phyloP scores from a whole-genome alignment of 2,888 invertebrate genomes.

The Trichopoda pennipes region DNA sequence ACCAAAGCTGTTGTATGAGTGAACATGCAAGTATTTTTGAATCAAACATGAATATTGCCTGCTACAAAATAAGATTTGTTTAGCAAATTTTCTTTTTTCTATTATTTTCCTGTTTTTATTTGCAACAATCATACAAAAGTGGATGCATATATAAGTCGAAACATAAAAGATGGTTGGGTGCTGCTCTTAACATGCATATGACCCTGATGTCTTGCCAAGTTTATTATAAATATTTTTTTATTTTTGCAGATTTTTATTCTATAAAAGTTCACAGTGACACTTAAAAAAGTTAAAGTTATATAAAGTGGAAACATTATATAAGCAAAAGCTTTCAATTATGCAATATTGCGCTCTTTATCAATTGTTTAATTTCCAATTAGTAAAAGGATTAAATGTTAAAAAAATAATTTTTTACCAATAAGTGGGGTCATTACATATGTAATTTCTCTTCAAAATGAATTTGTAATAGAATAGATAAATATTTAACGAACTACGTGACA shows the following conservation, averaged over 20 bases:
- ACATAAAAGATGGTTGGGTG: slow-evolving; percentile 36
- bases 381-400: too few relatives aligned
- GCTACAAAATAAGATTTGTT: slow-evolving; percentile 53
- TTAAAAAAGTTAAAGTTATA: too few relatives aligned
- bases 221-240: slow-evolving; percentile 21
- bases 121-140: slow-evolving; percentile 41
- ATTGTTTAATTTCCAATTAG: neutral
- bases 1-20: slow-evolving; percentile 48
- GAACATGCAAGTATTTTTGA: slow-evolving; percentile 43
- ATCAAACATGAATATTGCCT: slow-evolving; percentile 58
- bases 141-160: slow-evolving; percentile 48
- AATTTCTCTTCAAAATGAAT: too few relatives aligned
- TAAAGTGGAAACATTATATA: too few relatives aligned
- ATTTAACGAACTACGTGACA: too few relatives aligned
- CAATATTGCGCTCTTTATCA: neutral
- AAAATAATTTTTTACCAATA: too few relatives aligned
- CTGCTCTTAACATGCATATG: slow-evolving; percentile 50
- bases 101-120: neutral
- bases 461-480: too few relatives aligned
- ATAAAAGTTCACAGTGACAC: slow-evolving; percentile 32
- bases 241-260: slow-evolving; percentile 12
- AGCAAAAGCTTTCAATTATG: too few relatives aligned
- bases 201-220: slow-evolving; percentile 66
- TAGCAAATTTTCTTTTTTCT: slow-evolving; percentile 9
- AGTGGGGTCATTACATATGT: too few relatives aligned